These are phyloP conservation scores for Apomyelois bistriatella DNA, from an alignment of 2,888 invertebrate species.

Conservation along the genomic window DNA sequence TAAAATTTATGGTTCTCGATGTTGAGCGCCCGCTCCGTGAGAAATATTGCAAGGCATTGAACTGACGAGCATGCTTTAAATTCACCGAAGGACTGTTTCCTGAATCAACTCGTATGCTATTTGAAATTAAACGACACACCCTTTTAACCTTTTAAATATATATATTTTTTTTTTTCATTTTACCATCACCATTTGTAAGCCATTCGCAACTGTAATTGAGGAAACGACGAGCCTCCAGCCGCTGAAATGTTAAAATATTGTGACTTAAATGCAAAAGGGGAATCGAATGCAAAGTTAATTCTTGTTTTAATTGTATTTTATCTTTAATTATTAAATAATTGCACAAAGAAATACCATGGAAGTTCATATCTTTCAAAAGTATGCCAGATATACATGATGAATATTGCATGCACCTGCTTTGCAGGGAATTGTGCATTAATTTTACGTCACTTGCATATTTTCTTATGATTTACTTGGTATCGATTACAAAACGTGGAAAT, in stretches of 20 bases:
- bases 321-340: background rate
- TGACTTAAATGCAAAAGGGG: background rate
- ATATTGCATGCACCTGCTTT: conserved; percentile 10
- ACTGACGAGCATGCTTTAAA: conserved; percentile 50
- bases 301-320: background rate
- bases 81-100: conserved; percentile 54
- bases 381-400: conserved; percentile 3
- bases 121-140: conserved; percentile 32
- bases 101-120: conserved; percentile 38
- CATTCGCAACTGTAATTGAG: conserved; percentile 8
- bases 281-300: background rate
- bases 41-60: conserved; percentile 54
- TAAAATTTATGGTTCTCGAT: conserved; percentile 64
- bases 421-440: conserved; percentile 10
- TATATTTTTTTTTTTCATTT: conserved; percentile 29
- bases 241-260: background rate
- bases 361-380: conserved; percentile 12
- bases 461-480: conserved; percentile 27
- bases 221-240: background rate
- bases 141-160: conserved; percentile 28
- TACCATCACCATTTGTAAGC: conserved; percentile 12
- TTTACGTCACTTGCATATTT: conserved; percentile 36
- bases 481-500: conserved; percentile 46
- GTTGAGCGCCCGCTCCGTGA: conserved; percentile 49
- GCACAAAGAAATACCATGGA: conserved; percentile 4